Percentiles rank a stretch among this genome's conserved stretches.
Evolutionary conservation across 2,888 invertebrate genomes (phyloP).

Genomic region (Tiphia femorata): DNA sequence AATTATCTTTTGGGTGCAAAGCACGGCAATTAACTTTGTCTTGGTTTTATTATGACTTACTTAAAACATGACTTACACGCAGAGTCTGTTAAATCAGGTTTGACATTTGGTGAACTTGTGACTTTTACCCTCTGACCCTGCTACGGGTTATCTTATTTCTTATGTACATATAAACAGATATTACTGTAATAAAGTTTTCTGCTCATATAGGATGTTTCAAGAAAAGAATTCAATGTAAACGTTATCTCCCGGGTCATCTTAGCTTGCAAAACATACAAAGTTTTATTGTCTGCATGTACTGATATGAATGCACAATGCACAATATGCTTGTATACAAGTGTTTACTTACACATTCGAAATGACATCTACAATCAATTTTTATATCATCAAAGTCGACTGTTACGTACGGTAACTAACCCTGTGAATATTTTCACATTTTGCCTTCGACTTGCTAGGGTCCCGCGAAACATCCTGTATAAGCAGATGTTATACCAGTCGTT

Average conservation of each 20-base stretch:
- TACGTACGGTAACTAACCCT: too few relatives aligned
- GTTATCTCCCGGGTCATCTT: too few relatives aligned
- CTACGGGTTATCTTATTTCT: conserved; percentile 49
- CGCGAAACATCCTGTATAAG: conserved; percentile 42
- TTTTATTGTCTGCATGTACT: too few relatives aligned
- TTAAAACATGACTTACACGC: conserved; percentile 36
- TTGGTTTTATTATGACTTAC: conserved; percentile 43
- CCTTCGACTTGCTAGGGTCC: too few relatives aligned
- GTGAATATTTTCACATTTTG: too few relatives aligned
- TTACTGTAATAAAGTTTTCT: conserved; percentile 52
- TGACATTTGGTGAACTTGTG: conserved; percentile 51
- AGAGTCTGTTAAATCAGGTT: conserved; percentile 49
- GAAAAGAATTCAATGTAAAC: conserved; percentile 5
- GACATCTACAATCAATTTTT: too few relatives aligned
- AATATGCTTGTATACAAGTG: too few relatives aligned
- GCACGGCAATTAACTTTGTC: conserved; percentile 33
- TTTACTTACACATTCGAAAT: too few relatives aligned
- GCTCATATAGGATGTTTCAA: conserved; percentile 37
- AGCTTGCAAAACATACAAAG: too few relatives aligned
- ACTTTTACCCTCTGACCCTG: conserved; percentile 52
- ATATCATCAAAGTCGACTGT: too few relatives aligned
- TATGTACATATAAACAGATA: conserved; percentile 63
- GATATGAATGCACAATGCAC: too few relatives aligned
- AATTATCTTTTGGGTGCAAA: conserved; percentile 28
- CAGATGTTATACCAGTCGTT: conserved; percentile 21